Evolutionary conservation across 2,888 invertebrate species (phyloP), one percentile per base, ranked within the genome.

Genomic region (Nezara viridula): DNA sequence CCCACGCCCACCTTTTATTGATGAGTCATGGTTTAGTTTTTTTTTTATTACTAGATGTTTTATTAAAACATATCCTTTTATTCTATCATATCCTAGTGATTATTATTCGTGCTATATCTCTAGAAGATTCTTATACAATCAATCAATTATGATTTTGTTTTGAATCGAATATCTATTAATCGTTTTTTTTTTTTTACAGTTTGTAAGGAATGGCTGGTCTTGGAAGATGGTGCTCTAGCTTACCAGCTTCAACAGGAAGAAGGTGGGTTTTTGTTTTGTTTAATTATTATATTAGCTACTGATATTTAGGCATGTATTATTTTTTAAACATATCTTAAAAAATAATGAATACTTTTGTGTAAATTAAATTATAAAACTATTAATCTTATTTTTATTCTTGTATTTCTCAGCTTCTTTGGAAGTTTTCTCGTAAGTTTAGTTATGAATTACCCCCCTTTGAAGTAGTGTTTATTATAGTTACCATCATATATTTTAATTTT

Each of bases 141-240:
- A 19, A 50, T 5, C 50, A 1, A 50, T 50, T 50, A 50, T 50
- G 19, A 50, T 50, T n/a, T 50, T 50, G 50, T 14, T 19, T 19
- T 50, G 16, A 19, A 19, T 50, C 19, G 50, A 5, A 4, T 19
- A 50, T 50, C 19, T 50, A 50, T 16, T 50, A 19, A 19, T 19
- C 16, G 5, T 24, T 9, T 89, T 90, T 93, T 93, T 44, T 90
- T 52, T 89, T 90, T 93, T 93, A 88, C 93, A 96, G 96, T 97
- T 90, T 96, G 97, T 92, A 95, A 96, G 91, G 96, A 97, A 93
- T 97, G 97, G 96, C 93, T 96, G 91, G 96, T 97, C 52, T 95
- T 96, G 92, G 97, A 97, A 93, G 97, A 97, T 93, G 96, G 96
- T 91, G 97, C 96, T 32, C 93, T 97, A 92, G 97, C 97, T 16